Conservation (phyloP, 2,113 vertebrate genomes). For the Microcebus ravelobensis region DNA sequence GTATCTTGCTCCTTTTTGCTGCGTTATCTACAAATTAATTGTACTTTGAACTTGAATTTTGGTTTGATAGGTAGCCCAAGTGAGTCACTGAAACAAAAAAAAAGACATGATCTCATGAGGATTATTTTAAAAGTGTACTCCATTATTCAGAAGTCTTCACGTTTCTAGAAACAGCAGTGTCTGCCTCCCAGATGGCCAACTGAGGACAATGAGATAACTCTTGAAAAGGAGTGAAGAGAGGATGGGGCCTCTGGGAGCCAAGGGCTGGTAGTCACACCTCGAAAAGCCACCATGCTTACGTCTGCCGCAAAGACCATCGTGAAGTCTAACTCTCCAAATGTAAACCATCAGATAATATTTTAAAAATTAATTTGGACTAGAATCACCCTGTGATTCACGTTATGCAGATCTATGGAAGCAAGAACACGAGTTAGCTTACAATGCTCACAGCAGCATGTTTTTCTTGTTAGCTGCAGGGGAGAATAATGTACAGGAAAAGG, state of each 20-base stretch:
- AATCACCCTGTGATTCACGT: background rate
- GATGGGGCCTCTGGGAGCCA: background rate
- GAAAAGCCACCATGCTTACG: background rate
- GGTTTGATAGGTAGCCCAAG: constrained; percentile 23
- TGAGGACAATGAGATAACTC: background rate
- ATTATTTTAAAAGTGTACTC: constrained; percentile 56
- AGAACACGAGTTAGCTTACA: constrained; percentile 61
- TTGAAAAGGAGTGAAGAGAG: too few relatives aligned
- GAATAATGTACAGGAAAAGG: constrained; percentile 92
- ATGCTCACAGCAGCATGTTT: constrained; percentile 79
- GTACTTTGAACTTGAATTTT: constrained; percentile 39
- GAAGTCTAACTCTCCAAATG: background rate
- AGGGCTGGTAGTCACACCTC: background rate
- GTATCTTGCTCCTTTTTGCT: background rate
- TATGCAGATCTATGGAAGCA: constrained; percentile 49
- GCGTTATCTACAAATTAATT: constrained; percentile 38
- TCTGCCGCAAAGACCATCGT: background rate
- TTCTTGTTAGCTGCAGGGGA: constrained; percentile 85
- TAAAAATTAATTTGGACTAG: constrained; percentile 22
- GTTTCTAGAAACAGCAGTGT: constrained; percentile 49
- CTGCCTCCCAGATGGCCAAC: background rate
- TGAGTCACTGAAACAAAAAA: constrained; percentile 44
- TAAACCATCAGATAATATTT: constrained; percentile 21
- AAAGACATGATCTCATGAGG: constrained; percentile 58
- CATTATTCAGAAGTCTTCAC: constrained; percentile 62